Evolutionary conservation across 1,140 invertebrate genomes (phyloP).

Genomic region (Tyrophagus putrescentiae): DNA sequence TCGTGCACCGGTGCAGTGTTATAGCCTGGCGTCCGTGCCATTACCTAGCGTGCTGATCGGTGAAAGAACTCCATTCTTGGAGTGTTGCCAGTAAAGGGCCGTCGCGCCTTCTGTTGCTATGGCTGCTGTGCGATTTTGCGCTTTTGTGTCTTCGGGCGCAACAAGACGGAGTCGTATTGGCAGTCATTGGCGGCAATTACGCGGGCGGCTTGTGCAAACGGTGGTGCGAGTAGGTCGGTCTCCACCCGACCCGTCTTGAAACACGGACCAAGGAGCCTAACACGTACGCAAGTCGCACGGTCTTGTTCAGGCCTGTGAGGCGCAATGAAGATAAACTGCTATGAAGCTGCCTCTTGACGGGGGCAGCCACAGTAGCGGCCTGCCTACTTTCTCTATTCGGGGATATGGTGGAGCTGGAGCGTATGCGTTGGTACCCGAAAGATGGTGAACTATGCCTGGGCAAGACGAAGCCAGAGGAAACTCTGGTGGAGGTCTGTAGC

Average conservation of each 20-base stretch:
- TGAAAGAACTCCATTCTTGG: no score
- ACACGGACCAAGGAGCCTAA: constrained; percentile 83
- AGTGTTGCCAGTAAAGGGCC: no score
- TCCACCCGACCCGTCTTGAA: constrained; percentile 59
- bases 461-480: constrained; percentile 70
- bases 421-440: constrained; percentile 64
- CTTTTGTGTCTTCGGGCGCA: no score
- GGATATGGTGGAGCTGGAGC: constrained; percentile 49
- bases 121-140: no score
- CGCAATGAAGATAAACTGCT: constrained; percentile 47
- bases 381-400: constrained; percentile 27
- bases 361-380: not conserved
- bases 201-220: not conserved
- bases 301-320: not conserved
- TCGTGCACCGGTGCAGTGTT: no score
- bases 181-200: no score
- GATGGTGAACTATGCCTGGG: constrained; percentile 78
- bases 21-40: no score
- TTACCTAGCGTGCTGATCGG: no score
- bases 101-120: no score
- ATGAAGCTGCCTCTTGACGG: not conserved
- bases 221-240: constrained; percentile 11
- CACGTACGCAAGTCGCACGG: constrained; percentile 47
- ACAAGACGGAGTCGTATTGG: no score
- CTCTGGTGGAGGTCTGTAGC: no score